Evolutionary conservation across 2,888 invertebrate species (phyloP).

Genomic region (Merodon equestris): DNA sequence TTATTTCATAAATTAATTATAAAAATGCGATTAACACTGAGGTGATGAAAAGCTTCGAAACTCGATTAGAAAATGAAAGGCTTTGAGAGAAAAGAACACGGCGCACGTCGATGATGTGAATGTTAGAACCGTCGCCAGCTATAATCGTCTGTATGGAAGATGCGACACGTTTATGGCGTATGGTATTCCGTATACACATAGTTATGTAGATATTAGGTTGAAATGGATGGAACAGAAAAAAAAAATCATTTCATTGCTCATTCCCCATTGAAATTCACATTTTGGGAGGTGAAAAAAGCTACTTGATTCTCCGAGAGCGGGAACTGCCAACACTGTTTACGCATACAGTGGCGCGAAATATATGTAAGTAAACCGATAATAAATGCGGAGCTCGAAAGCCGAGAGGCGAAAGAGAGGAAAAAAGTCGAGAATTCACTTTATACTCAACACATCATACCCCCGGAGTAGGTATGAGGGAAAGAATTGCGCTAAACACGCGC

Average conservation of each 20-base stretch:
- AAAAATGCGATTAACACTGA: conserved; percentile 13
- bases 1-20: conserved; percentile 6
- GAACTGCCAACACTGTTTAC: conserved; percentile 46
- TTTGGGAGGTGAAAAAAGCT: conserved; percentile 63
- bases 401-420: conserved; percentile 44
- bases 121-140: conserved; percentile 54
- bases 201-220: conserved; percentile 65
- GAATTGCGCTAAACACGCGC: conserved; percentile 65
- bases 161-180: conserved; percentile 66
- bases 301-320: conserved; percentile 56
- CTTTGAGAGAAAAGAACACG: conserved; percentile 13
- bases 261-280: conserved; percentile 60
- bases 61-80: conserved; percentile 10
- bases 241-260: conserved; percentile 44
- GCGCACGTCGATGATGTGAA: conserved; percentile 40
- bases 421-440: too few relatives aligned
- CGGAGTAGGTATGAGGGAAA: conserved; percentile 14
- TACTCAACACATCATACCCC: too few relatives aligned
- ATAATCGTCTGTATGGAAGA: conserved; percentile 51
- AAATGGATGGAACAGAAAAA: conserved; percentile 38
- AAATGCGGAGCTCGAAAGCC: not conserved
- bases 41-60: conserved; percentile 29
- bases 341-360: conserved; percentile 54
- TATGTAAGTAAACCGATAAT: conserved; percentile 54
- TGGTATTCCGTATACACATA: conserved; percentile 18